These are phyloP conservation scores for Mallateleia sp. DNA, from an alignment of 2,888 invertebrate genomes.

Conservation along the genomic window DNA sequence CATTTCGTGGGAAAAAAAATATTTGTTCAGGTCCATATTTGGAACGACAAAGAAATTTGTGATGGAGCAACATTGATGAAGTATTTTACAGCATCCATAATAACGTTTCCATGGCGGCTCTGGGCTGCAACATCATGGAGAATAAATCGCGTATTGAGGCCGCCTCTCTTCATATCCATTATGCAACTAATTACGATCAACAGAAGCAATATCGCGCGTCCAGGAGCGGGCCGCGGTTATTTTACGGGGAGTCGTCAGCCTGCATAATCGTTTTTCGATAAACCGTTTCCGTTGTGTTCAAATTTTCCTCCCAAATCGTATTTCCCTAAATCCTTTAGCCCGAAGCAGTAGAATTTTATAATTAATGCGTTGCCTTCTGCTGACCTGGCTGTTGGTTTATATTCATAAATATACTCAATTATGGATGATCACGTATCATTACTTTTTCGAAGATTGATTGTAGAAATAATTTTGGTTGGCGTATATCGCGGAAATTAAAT, in stretches of 20 bases:
- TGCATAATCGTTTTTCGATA: slow-evolving; percentile 78
- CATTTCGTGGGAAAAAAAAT: neutral
- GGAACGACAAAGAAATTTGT: neutral
- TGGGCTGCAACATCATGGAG: slow-evolving; percentile 15
- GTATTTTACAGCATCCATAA: slow-evolving; percentile 2
- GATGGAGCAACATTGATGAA: neutral
- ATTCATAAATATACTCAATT: slow-evolving; percentile 41
- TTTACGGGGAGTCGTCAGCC: slow-evolving; percentile 64
- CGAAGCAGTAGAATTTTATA: slow-evolving; percentile 53
- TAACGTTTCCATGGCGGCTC: slow-evolving; percentile 26
- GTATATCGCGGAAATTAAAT: neutral
- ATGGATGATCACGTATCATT: slow-evolving; percentile 15
- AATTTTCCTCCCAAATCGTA: slow-evolving; percentile 64
- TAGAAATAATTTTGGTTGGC: slow-evolving; percentile 1
- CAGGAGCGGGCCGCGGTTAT: slow-evolving; percentile 67
- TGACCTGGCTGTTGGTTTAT: slow-evolving; percentile 36
- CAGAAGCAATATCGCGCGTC: slow-evolving; percentile 72
- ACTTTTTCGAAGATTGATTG: slow-evolving; percentile 38
- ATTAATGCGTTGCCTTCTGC: slow-evolving; percentile 57
- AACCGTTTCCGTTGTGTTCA: slow-evolving; percentile 70
- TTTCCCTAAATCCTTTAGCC: slow-evolving; percentile 54
- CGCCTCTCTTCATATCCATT: slow-evolving; percentile 63
- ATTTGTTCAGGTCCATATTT: neutral
- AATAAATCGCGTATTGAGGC: slow-evolving; percentile 59
- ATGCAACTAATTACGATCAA: slow-evolving; percentile 77